Evolutionary conservation across 2,797 vertebrate species (phyloP), one percentile per base, ranked within the genome.

Genomic region (Acipenser transmontanus): DNA sequence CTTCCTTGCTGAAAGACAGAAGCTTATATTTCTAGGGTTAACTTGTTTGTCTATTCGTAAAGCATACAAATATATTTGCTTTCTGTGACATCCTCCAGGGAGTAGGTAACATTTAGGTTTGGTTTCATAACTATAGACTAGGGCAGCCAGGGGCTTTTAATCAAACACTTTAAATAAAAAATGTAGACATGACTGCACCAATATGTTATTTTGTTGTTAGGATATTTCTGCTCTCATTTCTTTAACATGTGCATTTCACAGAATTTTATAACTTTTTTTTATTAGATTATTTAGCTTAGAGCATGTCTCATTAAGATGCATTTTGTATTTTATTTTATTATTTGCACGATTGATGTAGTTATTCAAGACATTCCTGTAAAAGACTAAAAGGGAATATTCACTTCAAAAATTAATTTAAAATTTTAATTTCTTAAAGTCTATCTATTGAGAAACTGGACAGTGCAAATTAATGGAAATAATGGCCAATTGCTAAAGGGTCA

Each of bases 181-280:
- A 70, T 67, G 69, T 8, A 59, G 34, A 11, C 49, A 34, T 14
- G 49, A 50, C 47, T 70, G 71, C 74, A 78, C 80, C 73, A 74
- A 72, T 69, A 77, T 75, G 67, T 63, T 9, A 72, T 68, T 54
- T 50, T 71, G 70, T 84, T 85, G 85, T 79, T 85, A 76, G 74
- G 69, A 77, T 82, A 84, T 85, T 83, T 82, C 79, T 80, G 66
- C 80, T 75, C 76, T 84, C 82, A 83, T 86, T 84, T 84, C 81
- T 78, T 78, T 77, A 66, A 71, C 70, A 66, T 76, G 72, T 72
- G 82, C 66, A 69, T 71, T 77, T 75, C 68, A 72, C 74, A 75
- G 77, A 77, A 72, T 83, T 81, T 84, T 71, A 83, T 82, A 77
- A 79, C 80, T 70, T 77, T 69, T 70, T 78, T 83, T 87, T 85